These are phyloP conservation scores for Odocoileus virginianus DNA, from an alignment of 2,113 vertebrate species.

Conservation along the genomic window DNA sequence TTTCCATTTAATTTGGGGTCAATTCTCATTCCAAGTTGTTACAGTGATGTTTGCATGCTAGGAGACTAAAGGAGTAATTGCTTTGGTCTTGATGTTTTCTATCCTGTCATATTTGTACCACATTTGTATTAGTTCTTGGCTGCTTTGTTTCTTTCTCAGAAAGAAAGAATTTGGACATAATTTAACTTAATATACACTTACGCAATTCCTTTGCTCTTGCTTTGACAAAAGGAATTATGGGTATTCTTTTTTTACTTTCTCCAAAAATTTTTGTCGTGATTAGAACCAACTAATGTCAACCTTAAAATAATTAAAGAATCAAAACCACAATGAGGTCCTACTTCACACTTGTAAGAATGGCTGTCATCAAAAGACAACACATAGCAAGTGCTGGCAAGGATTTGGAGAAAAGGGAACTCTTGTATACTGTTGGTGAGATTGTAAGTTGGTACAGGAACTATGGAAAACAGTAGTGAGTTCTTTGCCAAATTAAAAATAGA, in stretches of 20 bases:
- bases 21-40: neutral
- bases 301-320: neutral
- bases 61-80: neutral
- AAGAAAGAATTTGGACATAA: slow-evolving; percentile 18
- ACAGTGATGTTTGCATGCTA: neutral
- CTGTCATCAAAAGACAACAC: neutral
- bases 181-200: neutral
- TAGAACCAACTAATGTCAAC: neutral
- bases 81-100: neutral
- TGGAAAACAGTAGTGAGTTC: neutral
- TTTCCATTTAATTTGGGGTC: slow-evolving; percentile 7
- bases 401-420: neutral
- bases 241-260: neutral
- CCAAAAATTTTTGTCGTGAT: slow-evolving; percentile 11
- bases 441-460: neutral
- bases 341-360: neutral
- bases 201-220: neutral
- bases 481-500: neutral
- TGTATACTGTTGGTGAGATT: neutral
- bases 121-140: neutral
- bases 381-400: neutral
- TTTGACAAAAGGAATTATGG: neutral
- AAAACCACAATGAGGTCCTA: neutral
- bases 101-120: neutral
- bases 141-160: neutral